Evolutionary conservation across 1,140 invertebrate species (phyloP).

Genomic region (Hesperophylax magnus): DNA sequence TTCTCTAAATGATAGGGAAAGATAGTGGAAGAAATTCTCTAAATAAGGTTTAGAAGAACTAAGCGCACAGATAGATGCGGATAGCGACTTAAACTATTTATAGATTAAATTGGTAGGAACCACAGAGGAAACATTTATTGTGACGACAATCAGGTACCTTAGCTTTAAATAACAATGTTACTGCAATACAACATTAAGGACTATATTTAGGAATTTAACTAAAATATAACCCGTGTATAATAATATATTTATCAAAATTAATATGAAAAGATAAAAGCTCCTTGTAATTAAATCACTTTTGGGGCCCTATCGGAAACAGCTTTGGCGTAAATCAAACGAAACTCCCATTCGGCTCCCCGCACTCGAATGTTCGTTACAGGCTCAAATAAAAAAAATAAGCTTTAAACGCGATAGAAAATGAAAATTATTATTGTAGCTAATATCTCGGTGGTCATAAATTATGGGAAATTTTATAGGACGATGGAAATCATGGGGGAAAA

Average conservation of each 20-base stretch:
- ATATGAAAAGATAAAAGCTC: neutral
- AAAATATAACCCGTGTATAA: no score
- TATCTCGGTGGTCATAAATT: constrained; percentile 28
- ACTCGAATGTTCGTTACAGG: neutral
- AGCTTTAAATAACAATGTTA: no score
- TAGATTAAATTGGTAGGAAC: no score
- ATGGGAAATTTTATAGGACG: constrained; percentile 38
- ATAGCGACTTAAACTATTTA: no score
- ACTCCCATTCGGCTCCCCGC: neutral
- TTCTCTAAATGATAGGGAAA: no score
- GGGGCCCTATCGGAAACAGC: neutral
- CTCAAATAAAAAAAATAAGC: constrained; percentile 8
- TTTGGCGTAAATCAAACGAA: constrained; percentile 6
- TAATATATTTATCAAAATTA: neutral
- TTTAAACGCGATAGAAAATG: constrained; percentile 20
- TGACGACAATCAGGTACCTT: no score
- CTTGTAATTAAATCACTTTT: constrained; percentile 17
- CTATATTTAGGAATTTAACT: no score
- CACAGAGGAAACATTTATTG: no score
- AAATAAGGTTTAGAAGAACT: no score
- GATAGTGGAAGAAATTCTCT: no score
- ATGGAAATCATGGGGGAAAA: constrained; percentile 14
- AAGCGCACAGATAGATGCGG: no score
- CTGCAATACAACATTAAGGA: no score
- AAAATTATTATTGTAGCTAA: neutral